Conservation (phyloP, 2,113 vertebrate genomes). For the Capra hircus region DNA sequence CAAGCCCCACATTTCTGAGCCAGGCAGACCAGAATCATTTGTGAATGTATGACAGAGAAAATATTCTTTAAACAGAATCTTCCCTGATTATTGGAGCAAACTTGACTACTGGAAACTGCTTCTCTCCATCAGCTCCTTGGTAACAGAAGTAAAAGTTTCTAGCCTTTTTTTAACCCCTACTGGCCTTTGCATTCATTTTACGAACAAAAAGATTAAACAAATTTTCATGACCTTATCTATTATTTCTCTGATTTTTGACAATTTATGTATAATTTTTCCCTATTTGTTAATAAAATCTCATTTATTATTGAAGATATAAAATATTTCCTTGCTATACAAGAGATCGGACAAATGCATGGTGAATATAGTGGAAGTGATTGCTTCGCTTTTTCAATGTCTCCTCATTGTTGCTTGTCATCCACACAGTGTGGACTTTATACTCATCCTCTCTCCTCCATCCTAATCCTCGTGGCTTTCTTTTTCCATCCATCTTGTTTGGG, state of each 20-base stretch:
- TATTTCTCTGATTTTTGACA: neutral
- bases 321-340: neutral
- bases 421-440: too few relatives aligned
- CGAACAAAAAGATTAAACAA: neutral
- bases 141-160: neutral
- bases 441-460: neutral
- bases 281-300: neutral
- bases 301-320: neutral
- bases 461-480: neutral
- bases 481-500: neutral
- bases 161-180: fast-evolving
- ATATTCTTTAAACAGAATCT: slow-evolving; percentile 19
- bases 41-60: slow-evolving; percentile 40
- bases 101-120: neutral
- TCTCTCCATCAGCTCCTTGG: neutral
- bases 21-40: neutral
- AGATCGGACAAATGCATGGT: neutral
- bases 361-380: neutral
- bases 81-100: neutral
- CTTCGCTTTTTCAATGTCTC: neutral
- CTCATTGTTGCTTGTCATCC: neutral
- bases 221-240: neutral
- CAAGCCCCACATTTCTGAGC: slow-evolving; percentile 25
- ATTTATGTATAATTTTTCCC: neutral
- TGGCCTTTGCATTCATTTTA: neutral